phyloP scores from a whole-genome alignment of 2,797 vertebrate genomes.

The Hippocampus kuda region DNA sequence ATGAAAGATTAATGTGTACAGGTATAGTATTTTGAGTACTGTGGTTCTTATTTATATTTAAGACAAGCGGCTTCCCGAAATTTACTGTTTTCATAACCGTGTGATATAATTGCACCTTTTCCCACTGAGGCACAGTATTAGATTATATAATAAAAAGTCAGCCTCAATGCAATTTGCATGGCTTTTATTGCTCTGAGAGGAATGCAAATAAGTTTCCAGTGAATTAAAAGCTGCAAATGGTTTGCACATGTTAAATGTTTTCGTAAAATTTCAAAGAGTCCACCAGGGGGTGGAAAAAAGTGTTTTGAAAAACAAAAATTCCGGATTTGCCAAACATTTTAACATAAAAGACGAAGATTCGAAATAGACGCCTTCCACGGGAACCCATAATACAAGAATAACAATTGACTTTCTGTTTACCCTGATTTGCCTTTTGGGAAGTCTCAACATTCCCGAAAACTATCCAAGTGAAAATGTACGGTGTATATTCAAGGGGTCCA shows the following conservation, averaged over 20 bases:
- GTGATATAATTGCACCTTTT: not conserved
- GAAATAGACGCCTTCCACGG: not conserved
- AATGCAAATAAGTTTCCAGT: not conserved
- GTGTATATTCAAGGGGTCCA: too few relatives aligned
- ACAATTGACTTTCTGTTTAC: not conserved
- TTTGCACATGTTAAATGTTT: not conserved
- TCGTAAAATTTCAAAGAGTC: not conserved
- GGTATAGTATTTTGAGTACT: not conserved
- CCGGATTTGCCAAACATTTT: not conserved
- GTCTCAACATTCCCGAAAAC: not conserved
- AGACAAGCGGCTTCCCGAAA: not conserved
- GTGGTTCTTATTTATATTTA: not conserved
- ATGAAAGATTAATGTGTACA: not conserved
- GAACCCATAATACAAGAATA: not conserved
- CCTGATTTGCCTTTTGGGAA: not conserved
- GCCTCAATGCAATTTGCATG: not conserved
- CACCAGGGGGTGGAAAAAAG: not conserved
- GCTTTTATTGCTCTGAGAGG: not conserved
- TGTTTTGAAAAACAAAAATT: not conserved
- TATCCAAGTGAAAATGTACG: too few relatives aligned
- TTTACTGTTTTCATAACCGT: slow-evolving; percentile 4
- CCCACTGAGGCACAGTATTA: not conserved
- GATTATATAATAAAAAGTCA: slow-evolving; percentile 1
- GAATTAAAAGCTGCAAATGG: not conserved
- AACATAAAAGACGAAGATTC: not conserved